Evolutionary conservation across 1,140 invertebrate genomes (phyloP).

Genomic region (Dufourea novaeangliae): DNA sequence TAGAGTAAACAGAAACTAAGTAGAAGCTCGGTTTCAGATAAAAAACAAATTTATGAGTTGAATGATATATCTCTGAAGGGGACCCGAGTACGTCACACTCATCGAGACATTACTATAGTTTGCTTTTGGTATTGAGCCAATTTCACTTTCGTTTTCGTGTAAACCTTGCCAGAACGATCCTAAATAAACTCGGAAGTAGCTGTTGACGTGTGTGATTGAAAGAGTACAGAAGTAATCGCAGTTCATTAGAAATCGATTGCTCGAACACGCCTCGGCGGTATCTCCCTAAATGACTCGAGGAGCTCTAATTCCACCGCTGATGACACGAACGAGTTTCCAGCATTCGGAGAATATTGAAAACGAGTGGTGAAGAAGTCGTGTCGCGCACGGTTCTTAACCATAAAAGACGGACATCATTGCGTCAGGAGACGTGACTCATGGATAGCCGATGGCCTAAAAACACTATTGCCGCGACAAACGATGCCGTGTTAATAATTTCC

Average conservation of each 20-base stretch:
- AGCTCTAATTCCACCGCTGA: slow-evolving; percentile 18
- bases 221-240: neutral
- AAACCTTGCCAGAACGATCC: too few species aligned
- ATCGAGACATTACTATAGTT: too few species aligned
- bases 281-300: neutral
- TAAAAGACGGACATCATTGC: slow-evolving; percentile 72
- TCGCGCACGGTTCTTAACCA: slow-evolving; percentile 71
- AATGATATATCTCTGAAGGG: too few species aligned
- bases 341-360: slow-evolving; percentile 40
- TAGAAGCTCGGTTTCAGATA: too few species aligned
- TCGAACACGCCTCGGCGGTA: neutral
- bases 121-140: too few species aligned
- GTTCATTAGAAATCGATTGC: neutral
- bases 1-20: too few species aligned
- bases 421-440: slow-evolving; percentile 73
- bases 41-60: too few species aligned
- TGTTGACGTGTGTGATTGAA: neutral
- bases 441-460: slow-evolving; percentile 63
- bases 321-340: slow-evolving; percentile 21
- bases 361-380: slow-evolving; percentile 3
- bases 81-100: too few species aligned
- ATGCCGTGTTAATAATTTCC: slow-evolving; percentile 48
- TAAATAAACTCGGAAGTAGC: neutral
- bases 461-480: slow-evolving; percentile 53
- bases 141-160: too few species aligned